Conservation (phyloP, 1,140 invertebrate species). For the Daktulosphaira vitifoliae region DNA sequence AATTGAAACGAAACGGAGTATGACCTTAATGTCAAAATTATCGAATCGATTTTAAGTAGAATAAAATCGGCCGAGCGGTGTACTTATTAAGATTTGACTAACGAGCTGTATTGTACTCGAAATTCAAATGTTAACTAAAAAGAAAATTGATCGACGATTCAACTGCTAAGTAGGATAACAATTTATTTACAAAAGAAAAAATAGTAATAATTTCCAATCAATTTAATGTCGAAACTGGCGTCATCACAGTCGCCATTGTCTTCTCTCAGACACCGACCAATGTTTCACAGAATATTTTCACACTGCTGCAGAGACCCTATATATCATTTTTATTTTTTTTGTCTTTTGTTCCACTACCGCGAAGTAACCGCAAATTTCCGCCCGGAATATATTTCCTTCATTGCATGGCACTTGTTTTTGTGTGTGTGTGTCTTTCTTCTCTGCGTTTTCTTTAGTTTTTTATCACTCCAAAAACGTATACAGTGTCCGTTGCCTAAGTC, state of each 20-base stretch:
- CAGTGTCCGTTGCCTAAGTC: neutral
- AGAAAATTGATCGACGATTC: too few relatives aligned
- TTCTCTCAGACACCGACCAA: neutral
- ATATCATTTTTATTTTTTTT: neutral
- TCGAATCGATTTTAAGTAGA: too few relatives aligned
- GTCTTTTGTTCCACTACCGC: neutral
- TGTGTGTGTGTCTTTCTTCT: constrained; percentile 6
- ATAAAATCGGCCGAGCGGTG: too few relatives aligned
- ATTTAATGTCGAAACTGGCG: constrained; percentile 24
- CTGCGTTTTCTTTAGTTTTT: too few relatives aligned
- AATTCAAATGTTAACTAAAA: too few relatives aligned
- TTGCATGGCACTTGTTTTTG: neutral
- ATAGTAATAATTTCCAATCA: constrained; percentile 14
- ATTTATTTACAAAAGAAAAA: too few relatives aligned
- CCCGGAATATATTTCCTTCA: constrained; percentile 23
- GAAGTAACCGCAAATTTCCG: constrained; percentile 7
- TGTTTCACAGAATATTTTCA: neutral
- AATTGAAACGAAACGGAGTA: too few relatives aligned
- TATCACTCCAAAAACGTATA: too few relatives aligned
- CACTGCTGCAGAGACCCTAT: neutral
- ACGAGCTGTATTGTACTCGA: too few relatives aligned
- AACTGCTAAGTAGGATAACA: too few relatives aligned
- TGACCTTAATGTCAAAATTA: too few relatives aligned
- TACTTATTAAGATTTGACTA: too few relatives aligned
- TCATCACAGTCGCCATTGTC: constrained; percentile 14